Conservation (phyloP, 2,888 invertebrate genomes). For the Pogonocherus hispidulus region DNA sequence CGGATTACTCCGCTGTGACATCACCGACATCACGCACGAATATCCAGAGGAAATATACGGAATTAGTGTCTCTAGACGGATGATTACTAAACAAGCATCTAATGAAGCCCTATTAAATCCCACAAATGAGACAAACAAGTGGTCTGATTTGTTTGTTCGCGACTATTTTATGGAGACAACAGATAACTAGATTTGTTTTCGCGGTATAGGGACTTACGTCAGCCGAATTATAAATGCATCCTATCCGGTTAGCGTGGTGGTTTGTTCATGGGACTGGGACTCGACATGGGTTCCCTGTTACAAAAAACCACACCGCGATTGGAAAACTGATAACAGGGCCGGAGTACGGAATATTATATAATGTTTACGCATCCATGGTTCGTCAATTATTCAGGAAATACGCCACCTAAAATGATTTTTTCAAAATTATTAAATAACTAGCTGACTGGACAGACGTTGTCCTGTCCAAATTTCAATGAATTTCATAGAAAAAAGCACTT, state of each 20-base stretch:
- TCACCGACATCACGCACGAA: too few relatives aligned
- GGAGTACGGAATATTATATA: too few relatives aligned
- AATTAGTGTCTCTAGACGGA: background rate
- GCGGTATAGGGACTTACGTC: conserved; percentile 16
- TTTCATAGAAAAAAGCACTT: too few relatives aligned
- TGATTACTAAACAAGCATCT: conserved; percentile 3
- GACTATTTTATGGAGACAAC: conserved; percentile 16
- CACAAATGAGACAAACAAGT: conserved; percentile 12
- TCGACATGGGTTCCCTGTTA: background rate
- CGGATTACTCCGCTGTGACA: too few relatives aligned
- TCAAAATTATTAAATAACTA: too few relatives aligned
- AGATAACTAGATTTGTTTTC: conserved; percentile 21
- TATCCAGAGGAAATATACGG: background rate
- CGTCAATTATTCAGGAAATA: too few relatives aligned
- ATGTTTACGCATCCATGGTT: too few relatives aligned
- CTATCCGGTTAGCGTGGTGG: background rate
- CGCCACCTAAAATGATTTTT: too few relatives aligned
- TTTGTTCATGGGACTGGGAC: background rate
- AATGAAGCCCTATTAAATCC: conserved; percentile 24
- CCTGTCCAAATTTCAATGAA: too few relatives aligned
- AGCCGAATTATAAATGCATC: background rate
- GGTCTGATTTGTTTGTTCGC: conserved; percentile 18
- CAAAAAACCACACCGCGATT: background rate
- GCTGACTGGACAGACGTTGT: too few relatives aligned
- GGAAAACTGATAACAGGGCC: background rate